Evolutionary conservation across 1,140 invertebrate genomes (phyloP).

Genomic region (Euwallacea fornicatus): DNA sequence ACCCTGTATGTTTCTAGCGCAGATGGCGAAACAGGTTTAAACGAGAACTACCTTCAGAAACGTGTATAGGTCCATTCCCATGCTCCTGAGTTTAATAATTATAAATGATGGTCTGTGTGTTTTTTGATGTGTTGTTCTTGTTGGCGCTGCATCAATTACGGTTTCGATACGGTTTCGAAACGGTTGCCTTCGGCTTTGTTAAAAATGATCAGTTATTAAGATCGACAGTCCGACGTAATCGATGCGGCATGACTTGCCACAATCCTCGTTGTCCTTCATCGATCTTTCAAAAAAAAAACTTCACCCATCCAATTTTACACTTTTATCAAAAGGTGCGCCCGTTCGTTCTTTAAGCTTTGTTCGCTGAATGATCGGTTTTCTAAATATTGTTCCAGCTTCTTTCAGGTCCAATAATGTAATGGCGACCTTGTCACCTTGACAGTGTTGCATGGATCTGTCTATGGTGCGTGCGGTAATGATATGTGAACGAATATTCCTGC

Average conservation of each 20-base stretch:
- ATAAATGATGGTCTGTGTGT: conserved; percentile 25
- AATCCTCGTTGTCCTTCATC: background rate
- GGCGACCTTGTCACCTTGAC: too few species aligned
- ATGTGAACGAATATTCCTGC: too few species aligned
- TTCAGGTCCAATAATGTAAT: too few species aligned
- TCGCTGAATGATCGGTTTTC: too few species aligned
- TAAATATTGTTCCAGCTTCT: too few species aligned
- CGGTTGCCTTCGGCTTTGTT: conserved; percentile 32
- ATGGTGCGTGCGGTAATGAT: too few species aligned
- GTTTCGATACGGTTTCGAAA: conserved; percentile 26
- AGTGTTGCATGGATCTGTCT: too few species aligned
- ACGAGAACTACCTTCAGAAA: too few species aligned
- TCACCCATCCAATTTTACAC: background rate
- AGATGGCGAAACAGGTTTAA: background rate
- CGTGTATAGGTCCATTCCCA: too few species aligned
- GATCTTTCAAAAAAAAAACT: conserved; percentile 1
- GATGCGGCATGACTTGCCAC: conserved; percentile 10
- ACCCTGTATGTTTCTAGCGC: background rate
- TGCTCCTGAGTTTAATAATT: background rate
- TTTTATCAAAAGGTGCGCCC: too few species aligned
- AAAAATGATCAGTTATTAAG: conserved; percentile 34
- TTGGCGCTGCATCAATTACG: conserved; percentile 29
- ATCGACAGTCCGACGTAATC: conserved; percentile 17
- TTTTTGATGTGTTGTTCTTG: conserved; percentile 23
- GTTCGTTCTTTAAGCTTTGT: too few species aligned